Conservation (phyloP, 1,140 invertebrate species). For the Zaprionus camerounensis region DNA sequence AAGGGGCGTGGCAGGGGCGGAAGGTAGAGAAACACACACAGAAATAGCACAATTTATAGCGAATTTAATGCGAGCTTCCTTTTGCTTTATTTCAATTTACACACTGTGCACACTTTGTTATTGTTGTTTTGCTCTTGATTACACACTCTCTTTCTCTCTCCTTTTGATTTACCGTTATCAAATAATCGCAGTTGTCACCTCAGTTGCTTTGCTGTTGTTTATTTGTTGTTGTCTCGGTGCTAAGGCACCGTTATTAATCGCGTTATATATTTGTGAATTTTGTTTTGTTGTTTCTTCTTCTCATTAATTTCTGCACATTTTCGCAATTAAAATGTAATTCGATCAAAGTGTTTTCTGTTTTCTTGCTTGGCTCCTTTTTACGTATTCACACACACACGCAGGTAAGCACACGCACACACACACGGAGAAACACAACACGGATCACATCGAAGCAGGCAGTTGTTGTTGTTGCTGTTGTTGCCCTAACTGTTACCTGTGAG, state of each 20-base stretch:
- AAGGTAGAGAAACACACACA: neutral
- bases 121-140: conserved; percentile 37
- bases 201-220: neutral
- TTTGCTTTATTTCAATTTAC: conserved; percentile 40
- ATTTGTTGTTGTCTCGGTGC: neutral
- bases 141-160: conserved; percentile 21
- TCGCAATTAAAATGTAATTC: conserved; percentile 12
- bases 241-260: neutral
- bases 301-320: conserved; percentile 10
- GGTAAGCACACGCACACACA: neutral
- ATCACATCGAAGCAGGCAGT: conserved; percentile 1
- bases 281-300: conserved; percentile 17
- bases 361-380: conserved; percentile 1
- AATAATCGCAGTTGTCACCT: conserved; percentile 28
- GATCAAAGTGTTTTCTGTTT: conserved; percentile 2
- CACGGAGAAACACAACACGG: neutral
- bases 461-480: conserved; percentile 19
- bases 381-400: neutral
- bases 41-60: conserved; percentile 11
- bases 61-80: conserved; percentile 36
- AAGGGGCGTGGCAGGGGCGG: neutral
- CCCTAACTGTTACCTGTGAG: conserved; percentile 24
- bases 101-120: conserved; percentile 48
- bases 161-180: conserved; percentile 26
- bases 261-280: neutral